These are phyloP conservation scores for Hippocampus barbouri DNA, from an alignment of 2,113 vertebrate genomes.

Conservation along the genomic window DNA sequence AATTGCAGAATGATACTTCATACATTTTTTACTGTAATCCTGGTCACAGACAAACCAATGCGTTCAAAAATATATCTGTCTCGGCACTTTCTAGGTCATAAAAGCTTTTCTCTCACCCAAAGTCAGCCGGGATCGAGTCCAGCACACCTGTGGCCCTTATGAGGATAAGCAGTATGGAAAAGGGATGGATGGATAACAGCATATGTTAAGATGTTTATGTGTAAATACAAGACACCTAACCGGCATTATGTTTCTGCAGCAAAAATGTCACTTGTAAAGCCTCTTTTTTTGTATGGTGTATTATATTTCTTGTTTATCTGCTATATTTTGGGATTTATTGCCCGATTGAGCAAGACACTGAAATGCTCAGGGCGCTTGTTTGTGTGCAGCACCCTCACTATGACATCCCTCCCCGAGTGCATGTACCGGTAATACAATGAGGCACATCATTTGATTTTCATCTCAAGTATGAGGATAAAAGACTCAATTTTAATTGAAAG, in stretches of 20 bases:
- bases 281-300: background rate
- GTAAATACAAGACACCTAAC: background rate
- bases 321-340: background rate
- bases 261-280: background rate
- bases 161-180: background rate
- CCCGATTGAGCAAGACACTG: background rate
- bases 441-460: background rate
- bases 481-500: background rate
- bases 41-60: background rate
- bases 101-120: background rate
- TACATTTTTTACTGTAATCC: background rate
- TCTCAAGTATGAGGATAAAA: background rate
- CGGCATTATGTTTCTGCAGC: no score
- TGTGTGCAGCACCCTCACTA: background rate
- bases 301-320: background rate
- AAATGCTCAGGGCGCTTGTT: background rate
- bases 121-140: no score
- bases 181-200: background rate
- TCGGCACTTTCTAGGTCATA: background rate
- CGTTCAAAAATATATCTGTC: background rate
- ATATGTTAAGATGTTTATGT: background rate
- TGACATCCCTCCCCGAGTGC: background rate
- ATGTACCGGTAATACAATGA: background rate
- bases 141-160: background rate
- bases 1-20: constrained; percentile 1